Percentiles rank a stretch among this genome's conserved stretches.
Conservation (phyloP, 2,888 invertebrate genomes). For the Caenorhabditis zanzibari region DNA sequence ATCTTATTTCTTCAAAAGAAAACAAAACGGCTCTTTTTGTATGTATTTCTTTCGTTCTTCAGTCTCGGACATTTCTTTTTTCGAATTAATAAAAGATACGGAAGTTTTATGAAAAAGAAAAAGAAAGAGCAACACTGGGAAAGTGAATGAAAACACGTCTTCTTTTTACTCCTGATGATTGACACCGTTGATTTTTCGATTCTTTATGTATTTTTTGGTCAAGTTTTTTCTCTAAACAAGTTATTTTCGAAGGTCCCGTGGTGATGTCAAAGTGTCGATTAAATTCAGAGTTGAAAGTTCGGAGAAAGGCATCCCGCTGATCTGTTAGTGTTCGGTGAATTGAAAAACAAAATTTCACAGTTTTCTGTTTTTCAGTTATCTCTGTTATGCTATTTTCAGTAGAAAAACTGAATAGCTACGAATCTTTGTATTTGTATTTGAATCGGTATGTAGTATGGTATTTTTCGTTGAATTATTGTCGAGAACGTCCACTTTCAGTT, state of each 20-base stretch:
- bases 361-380: neutral
- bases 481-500: no score
- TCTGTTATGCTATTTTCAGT: neutral
- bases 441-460: no score
- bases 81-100: neutral
- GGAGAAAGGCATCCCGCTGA: conserved; percentile 25
- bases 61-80: neutral
- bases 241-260: conserved; percentile 1
- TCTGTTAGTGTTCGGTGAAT: neutral
- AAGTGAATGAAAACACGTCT: conserved; percentile 16
- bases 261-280: conserved; percentile 28
- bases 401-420: no score
- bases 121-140: neutral
- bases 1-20: neutral
- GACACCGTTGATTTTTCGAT: conserved; percentile 26
- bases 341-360: conserved; percentile 18
- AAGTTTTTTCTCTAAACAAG: neutral
- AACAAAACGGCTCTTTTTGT: neutral
- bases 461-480: no score
- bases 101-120: neutral
- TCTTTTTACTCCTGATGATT: conserved; percentile 21
- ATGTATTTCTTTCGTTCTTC: neutral
- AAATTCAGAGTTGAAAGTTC: conserved; percentile 23
- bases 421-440: no score
- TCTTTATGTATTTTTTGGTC: neutral